Base-by-base conservation (phyloP, 2,113 vertebrate species). In the Aptenodytes forsteri region DNA sequence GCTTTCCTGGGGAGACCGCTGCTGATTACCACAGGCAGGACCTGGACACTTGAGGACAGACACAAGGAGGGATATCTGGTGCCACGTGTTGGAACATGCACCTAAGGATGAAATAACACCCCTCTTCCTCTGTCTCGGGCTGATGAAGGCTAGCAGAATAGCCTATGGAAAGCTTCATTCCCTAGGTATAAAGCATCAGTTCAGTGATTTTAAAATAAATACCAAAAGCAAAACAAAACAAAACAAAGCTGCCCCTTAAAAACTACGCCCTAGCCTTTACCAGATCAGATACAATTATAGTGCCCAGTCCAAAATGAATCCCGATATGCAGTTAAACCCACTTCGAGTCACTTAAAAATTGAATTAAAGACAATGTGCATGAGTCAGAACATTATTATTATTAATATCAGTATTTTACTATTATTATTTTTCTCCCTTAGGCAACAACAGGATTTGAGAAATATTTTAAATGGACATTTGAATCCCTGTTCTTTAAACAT, bases 401-500 rank as follows among this genome's bases (percentile, higher is more conserved):
- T 5, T 70, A 77, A 42, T 83, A 86, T 8, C 0, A 0, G 2
- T 65, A 75, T 77, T 91, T 78, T 73, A 17, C 62, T 72, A 50
- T 71, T 49, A 52, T 65, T 70, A 18, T 47, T 91, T n/a, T 90
- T 76, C 38, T 80, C 44, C 80, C 47, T 85, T 46, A 58, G 9
- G 20, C 44, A 90, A n/a, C 38, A 87, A 38, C 8, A 83, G n/a
- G 12, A 85, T 84, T 92, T 83, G 40, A 52, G 36, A 90, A 89
- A 26, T 59, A 73, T 92, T 79, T 97, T 22, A 82, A 79, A 49
- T 12, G 93, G 67, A 20, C 21, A 47, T 87, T 89, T 88, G 58
- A 91, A 92, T 81, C 83, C 55, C 26, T 95, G 14, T 36, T 87
- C 58, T 89, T 94, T 47, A 92, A 94, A 85, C 21, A 54, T 83